Evolutionary conservation across 1,140 invertebrate genomes (phyloP), one percentile per base, ranked within the genome.

Genomic region (Nephotettix cincticeps): DNA sequence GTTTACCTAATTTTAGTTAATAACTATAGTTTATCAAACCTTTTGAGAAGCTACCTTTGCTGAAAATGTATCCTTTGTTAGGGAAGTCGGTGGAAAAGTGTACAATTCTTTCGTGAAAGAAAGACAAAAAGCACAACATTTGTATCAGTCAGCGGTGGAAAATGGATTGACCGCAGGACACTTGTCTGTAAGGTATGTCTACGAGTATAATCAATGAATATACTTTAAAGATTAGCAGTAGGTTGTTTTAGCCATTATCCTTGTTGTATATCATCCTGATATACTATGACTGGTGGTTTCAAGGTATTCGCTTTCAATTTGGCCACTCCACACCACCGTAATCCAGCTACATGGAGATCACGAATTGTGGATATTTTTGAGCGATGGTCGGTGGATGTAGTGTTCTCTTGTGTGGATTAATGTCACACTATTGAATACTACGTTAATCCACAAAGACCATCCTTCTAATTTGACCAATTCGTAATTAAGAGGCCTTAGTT

Each of bases 61-160:
- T 29, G 27, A 30, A 51, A 51, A 51, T 25, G 19, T 25, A 28
- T 30, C 68, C 23, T 47, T n/a, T 28, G 58, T 69, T 72, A 84
- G 83, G 80, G 81, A 84, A 76, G 83, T 86, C 21, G 80, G 82
- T 54, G 84, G 83, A 11, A 83, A 85, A 76, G 74, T 75, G 0
- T 85, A 84, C 71, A 79, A 83, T 71, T 85, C 85, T 14, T 84
- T 84, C 71, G 82, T 87, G 1, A 81, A 87, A 76, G 85, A 87
- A 74, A 88, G 87, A 80, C 83, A 87, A 77, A 84, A 88, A 80
- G 89, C 89, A 0, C 86, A 87, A 76, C 80, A 86, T 71, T 86
- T 85, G 36, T 90, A 90, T 76, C 79, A 84, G 30, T 76, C 85
- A 36, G 89, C 90, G 3, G 83, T 89, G 0, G 79, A 81, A 2